Evolutionary conservation across 2,888 invertebrate genomes (phyloP), one percentile per base, ranked within the genome.

Genomic region (Craniophora ligustri): DNA sequence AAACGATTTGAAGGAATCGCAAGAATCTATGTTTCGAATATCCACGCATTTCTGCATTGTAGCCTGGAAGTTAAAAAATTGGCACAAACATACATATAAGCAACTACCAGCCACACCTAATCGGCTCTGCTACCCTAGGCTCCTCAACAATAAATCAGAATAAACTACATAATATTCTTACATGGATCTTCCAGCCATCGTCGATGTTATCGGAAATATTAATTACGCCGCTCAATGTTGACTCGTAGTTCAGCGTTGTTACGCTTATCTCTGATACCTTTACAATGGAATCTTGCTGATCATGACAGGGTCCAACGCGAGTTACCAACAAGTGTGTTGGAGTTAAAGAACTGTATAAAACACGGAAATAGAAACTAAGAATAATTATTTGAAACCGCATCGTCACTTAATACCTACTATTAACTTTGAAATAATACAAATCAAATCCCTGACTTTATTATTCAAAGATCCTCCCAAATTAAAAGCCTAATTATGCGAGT

Each of bases 31-130:
- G 69, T 88, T 88, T 21, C 88, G 85, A 10, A 88, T 82, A 66
- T 88, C 88, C 55, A 81, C 77, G 51, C 88, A 88, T 40, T 88
- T 88, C 61, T 83, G 81, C 82, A 86, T 86, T n/a, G 81, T 84
- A 0, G 77, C 84, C 88, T 88, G 67, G 2, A 53, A 59, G 47
- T 34, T 28, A 7, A 11, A 5, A 36, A 41, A 16, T 13, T 2
- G 1, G 31, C n/a, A 31, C 10, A 2, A 31, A 5, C 3, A 5
- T 26, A 10, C 8, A 8, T 26, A 26, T 1, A 10, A 10, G 26
- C n/a, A n/a, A n/a, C n/a, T n/a, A n/a, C n/a, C n/a, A n/a, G n/a
- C n/a, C n/a, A n/a, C n/a, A n/a, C n/a, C n/a, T n/a, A n/a, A n/a
- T n/a, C n/a, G n/a, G n/a, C n/a, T n/a, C n/a, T n/a, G n/a, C n/a